phyloP scores from a whole-genome alignment of 2,888 invertebrate genomes.

The Lysandra coridon region DNA sequence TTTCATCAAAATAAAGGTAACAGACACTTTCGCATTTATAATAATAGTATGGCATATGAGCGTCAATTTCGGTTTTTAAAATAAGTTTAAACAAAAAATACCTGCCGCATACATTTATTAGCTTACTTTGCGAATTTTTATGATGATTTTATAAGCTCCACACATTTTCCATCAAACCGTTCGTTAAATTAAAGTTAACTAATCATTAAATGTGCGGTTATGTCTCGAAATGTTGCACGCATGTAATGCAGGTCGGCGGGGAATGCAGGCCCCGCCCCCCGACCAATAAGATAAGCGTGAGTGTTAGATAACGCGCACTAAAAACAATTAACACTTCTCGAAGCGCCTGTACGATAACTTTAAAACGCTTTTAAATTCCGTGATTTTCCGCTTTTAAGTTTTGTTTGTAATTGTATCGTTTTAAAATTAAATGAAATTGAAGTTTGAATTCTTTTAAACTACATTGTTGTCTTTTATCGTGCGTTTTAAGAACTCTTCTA shows the following conservation, averaged over 20 bases:
- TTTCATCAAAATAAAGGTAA: too few species aligned
- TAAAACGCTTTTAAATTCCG: slow-evolving; percentile 5
- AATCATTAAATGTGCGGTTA: background rate
- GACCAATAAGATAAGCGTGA: slow-evolving; percentile 30
- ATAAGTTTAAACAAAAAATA: too few species aligned
- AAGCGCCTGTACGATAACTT: slow-evolving; percentile 17
- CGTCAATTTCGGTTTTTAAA: too few species aligned
- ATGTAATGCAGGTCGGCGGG: background rate
- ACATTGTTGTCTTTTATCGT: background rate
- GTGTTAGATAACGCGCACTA: slow-evolving; percentile 24
- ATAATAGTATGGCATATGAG: too few species aligned
- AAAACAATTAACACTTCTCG: slow-evolving; percentile 13
- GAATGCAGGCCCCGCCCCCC: slow-evolving; percentile 18
- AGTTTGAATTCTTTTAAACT: too few species aligned
- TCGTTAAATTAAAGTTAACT: too few species aligned
- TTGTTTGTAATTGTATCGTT: background rate
- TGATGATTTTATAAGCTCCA: too few species aligned
- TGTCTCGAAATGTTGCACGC: background rate
- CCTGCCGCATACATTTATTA: too few species aligned
- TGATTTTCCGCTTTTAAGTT: background rate
- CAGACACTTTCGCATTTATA: too few species aligned
- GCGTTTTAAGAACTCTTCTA: background rate
- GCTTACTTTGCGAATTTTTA: too few species aligned
- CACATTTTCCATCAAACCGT: too few species aligned
- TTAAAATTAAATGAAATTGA: too few species aligned